Evolutionary conservation across 1,140 invertebrate genomes (phyloP).

Genomic region (Probaryconus sp.): DNA sequence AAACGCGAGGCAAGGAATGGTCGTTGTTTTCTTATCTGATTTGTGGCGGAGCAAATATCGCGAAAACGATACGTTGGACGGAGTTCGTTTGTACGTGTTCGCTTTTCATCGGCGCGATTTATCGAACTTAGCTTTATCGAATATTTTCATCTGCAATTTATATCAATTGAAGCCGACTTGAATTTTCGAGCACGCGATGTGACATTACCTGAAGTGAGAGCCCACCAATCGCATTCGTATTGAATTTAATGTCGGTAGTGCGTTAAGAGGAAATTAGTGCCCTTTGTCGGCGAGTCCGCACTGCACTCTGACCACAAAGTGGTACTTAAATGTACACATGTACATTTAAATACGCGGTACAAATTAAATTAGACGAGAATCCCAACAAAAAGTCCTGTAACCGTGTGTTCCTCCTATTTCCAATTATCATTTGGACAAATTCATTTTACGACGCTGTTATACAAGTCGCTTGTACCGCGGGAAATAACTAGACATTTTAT

Average conservation of each 20-base stretch:
- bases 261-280: conserved; percentile 59
- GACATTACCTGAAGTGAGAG: conserved; percentile 26
- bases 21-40: conserved; percentile 6
- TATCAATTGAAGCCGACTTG: conserved; percentile 38
- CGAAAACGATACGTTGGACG: conserved; percentile 26
- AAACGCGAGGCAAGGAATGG: too few species aligned
- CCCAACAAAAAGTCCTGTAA: conserved; percentile 24
- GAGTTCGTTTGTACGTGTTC: conserved; percentile 36
- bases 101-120: conserved; percentile 38
- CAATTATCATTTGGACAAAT: conserved; percentile 50
- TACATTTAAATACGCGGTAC: conserved; percentile 46
- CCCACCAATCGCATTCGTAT: conserved; percentile 35
- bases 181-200: conserved; percentile 22
- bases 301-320: conserved; percentile 48
- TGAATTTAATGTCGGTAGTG: conserved; percentile 54
- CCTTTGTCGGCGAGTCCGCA: conserved; percentile 52
- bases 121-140: conserved; percentile 38
- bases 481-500: conserved; percentile 12
- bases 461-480: neutral
- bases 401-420: conserved; percentile 38
- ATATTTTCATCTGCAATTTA: conserved; percentile 55
- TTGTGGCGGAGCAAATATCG: conserved; percentile 23
- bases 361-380: conserved; percentile 49
- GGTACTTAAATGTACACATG: conserved; percentile 47
- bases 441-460: conserved; percentile 24